Conservation (phyloP, 2,797 vertebrate genomes). For the Coreius guichenoti region DNA sequence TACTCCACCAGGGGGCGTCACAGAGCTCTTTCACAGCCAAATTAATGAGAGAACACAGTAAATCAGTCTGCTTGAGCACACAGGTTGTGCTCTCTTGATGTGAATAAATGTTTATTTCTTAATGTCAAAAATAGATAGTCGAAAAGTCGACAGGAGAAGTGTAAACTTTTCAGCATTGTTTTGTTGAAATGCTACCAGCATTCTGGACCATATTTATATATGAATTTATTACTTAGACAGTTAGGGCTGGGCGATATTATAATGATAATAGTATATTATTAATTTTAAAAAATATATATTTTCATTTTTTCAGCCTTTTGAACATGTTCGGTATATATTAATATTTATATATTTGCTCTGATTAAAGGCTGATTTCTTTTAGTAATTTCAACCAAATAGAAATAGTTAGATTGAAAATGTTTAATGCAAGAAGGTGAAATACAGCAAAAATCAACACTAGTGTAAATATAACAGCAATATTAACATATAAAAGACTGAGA, state of each 20-base stretch:
- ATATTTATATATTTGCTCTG: constrained; percentile 17
- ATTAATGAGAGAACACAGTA: background rate
- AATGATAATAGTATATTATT: background rate
- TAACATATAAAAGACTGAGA: background rate
- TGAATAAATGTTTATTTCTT: constrained; percentile 46
- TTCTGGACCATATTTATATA: constrained; percentile 37
- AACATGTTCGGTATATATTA: background rate
- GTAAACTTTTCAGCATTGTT: constrained; percentile 41
- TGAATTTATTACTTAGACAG: constrained; percentile 30
- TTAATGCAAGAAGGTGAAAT: background rate
- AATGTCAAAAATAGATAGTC: constrained; percentile 22
- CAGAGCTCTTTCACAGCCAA: constrained; percentile 35
- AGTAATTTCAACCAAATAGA: background rate
- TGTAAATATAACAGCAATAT: constrained; percentile 13
- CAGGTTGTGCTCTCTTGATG: constrained; percentile 18
- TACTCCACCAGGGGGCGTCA: constrained; percentile 18
- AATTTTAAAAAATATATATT: background rate
- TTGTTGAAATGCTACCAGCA: constrained; percentile 27
- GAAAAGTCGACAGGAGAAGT: background rate
- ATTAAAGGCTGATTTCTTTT: constrained; percentile 6
- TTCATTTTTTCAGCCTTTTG: background rate
- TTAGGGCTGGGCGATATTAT: constrained; percentile 32
- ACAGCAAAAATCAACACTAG: background rate
- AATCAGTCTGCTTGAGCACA: constrained; percentile 3
- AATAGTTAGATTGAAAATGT: background rate